A percentile compares a stretch with the other conserved stretches of the same genome.
Evolutionary conservation across 2,888 invertebrate species (phyloP).

Genomic region (Masnerella sp.): DNA sequence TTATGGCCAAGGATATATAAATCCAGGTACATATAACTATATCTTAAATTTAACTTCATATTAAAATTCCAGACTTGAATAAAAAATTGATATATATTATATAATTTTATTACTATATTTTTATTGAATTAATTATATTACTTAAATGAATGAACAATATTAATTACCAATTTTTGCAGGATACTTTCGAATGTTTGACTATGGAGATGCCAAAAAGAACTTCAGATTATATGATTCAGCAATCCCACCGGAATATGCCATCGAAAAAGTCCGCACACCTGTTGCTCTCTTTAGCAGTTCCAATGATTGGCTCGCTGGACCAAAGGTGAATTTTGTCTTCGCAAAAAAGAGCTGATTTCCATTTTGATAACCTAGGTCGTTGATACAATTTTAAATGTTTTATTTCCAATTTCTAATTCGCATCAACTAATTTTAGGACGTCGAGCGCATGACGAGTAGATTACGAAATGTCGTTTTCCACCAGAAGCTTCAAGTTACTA

Average conservation of each 20-base stretch:
- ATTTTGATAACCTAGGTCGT: no score
- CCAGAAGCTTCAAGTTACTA: conserved; percentile 63
- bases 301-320: conserved; percentile 69
- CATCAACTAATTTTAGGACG: conserved; percentile 65
- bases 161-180: conserved; percentile 61
- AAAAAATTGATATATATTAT: no score
- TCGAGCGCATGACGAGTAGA: conserved; percentile 62
- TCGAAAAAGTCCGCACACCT: conserved; percentile 70
- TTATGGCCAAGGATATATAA: conserved; percentile 73
- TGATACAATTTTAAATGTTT: no score
- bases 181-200: conserved; percentile 71
- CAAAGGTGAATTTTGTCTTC: conserved; percentile 63
- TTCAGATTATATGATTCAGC: conserved; percentile 67
- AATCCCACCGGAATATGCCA: conserved; percentile 69
- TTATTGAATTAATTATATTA: no score
- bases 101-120: no score
- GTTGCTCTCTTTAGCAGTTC: conserved; percentile 72
- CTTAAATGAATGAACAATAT: conserved; percentile 1
- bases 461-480: conserved; percentile 67
- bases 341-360: not conserved
- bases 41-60: no score
- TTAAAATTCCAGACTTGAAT: no score
- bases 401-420: not conserved
- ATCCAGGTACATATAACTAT: conserved; percentile 68
- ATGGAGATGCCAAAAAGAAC: conserved; percentile 68